These are phyloP conservation scores for Pomphorhynchus laevis DNA, from an alignment of 1,140 invertebrate species.

Conservation along the genomic window DNA sequence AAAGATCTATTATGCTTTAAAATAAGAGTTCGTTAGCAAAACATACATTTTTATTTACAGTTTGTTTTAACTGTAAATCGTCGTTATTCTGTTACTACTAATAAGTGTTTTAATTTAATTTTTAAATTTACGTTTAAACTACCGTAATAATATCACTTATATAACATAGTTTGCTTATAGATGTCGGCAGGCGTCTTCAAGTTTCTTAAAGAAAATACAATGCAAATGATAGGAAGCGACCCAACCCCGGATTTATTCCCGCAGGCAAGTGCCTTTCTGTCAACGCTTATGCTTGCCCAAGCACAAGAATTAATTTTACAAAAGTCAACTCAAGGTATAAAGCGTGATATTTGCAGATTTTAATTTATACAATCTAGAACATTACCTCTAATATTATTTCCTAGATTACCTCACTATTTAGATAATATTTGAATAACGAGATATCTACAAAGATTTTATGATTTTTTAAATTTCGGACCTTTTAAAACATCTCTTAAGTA, in stretches of 20 bases:
- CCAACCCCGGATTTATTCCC: conserved; percentile 67
- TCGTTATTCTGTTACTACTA: no score
- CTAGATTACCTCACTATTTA: not conserved
- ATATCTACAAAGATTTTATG: not conserved
- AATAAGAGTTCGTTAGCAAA: no score
- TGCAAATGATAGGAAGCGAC: conserved; percentile 52
- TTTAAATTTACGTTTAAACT: no score
- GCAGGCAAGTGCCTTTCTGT: conserved; percentile 46
- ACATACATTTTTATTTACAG: no score
- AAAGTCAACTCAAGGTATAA: conserved; percentile 50
- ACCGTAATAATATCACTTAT: no score
- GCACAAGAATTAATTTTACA: conserved; percentile 78
- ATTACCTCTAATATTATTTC: not conserved
- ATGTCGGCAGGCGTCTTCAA: conserved; percentile 57
- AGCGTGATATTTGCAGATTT: conserved; percentile 10
- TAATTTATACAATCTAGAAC: not conserved
- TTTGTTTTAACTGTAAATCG: no score
- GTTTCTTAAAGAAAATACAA: conserved; percentile 44
- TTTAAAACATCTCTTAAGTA: not conserved
- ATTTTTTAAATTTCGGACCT: conserved; percentile 8
- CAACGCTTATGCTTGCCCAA: conserved; percentile 64
- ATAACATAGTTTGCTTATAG: conserved; percentile 27
- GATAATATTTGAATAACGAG: no score
- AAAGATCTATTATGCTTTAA: no score
- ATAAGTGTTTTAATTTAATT: no score